Percentiles rank a stretch among this genome's conserved stretches.
Evolutionary conservation across 2,888 invertebrate species (phyloP).

Genomic region (Hipparchia sbordonii): DNA sequence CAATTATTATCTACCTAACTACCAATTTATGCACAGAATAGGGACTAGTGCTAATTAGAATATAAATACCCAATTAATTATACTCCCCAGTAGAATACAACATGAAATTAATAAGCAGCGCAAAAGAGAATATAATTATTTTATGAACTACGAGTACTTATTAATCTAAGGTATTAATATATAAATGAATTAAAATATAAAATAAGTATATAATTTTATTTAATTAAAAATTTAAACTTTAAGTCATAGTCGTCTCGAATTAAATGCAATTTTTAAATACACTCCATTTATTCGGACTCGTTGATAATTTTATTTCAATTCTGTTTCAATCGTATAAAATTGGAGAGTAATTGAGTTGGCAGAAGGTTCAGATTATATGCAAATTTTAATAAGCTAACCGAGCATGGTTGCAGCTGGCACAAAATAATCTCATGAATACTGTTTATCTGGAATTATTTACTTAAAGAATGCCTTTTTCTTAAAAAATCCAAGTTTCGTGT

Average conservation of each 20-base stretch:
- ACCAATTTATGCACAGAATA: not conserved
- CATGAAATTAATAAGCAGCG: not conserved
- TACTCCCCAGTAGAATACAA: not conserved
- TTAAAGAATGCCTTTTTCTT: slow-evolving; percentile 15
- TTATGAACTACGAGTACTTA: not conserved
- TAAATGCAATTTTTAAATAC: slow-evolving; percentile 12
- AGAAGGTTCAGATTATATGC: slow-evolving; percentile 46
- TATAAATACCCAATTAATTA: not conserved
- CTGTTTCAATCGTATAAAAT: slow-evolving; percentile 39
- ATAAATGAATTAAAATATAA: not conserved
- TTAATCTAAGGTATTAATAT: not conserved
- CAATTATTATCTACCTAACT: not conserved
- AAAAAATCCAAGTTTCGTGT: slow-evolving; percentile 9
- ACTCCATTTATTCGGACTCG: not conserved
- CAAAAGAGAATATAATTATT: not conserved
- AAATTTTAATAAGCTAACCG: slow-evolving; percentile 48
- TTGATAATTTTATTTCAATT: slow-evolving; percentile 36
- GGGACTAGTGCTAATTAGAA: not conserved
- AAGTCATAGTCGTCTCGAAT: not conserved
- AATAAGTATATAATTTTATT: not conserved
- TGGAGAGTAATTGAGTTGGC: slow-evolving; percentile 45
- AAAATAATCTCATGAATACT: slow-evolving; percentile 40
- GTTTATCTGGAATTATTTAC: slow-evolving; percentile 33
- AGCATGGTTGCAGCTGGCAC: slow-evolving; percentile 45
- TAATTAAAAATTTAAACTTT: not conserved